These are phyloP conservation scores for Aphis gossypii DNA, from an alignment of 1,140 invertebrate species.

Conservation along the genomic window DNA sequence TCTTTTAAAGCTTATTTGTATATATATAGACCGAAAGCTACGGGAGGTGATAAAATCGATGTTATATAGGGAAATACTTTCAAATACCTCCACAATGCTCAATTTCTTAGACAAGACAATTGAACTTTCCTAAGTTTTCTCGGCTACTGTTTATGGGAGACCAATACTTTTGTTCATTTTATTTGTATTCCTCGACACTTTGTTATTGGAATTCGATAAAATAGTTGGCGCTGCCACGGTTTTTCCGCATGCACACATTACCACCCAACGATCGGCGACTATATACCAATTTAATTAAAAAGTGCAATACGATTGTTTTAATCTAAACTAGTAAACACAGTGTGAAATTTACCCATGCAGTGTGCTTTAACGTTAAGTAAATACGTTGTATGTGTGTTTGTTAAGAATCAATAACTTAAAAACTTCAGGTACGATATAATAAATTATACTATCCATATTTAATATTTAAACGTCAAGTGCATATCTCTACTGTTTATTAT, in stretches of 20 bases:
- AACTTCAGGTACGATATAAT: neutral
- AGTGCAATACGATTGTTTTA: neutral
- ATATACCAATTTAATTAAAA: constrained; percentile 32
- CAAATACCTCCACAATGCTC: constrained; percentile 24
- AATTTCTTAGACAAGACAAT: constrained; percentile 49
- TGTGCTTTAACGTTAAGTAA: neutral
- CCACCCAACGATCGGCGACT: neutral
- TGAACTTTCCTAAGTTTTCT: constrained; percentile 30
- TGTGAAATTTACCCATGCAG: neutral
- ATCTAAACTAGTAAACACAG: neutral
- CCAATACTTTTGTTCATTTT: constrained; percentile 27
- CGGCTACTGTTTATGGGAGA: neutral
- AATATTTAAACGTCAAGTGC: neutral
- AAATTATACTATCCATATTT: neutral
- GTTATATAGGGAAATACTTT: constrained; percentile 30
- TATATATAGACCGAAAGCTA: neutral
- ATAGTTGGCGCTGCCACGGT: neutral
- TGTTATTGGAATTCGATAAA: constrained; percentile 34
- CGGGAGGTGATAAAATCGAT: constrained; percentile 37
- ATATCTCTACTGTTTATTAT: neutral
- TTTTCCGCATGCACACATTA: neutral
- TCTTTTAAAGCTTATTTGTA: constrained; percentile 1
- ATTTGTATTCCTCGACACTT: constrained; percentile 21
- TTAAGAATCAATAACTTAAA: neutral
- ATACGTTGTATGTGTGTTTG: neutral